phyloP scores from a whole-genome alignment of 1,140 invertebrate genomes.

The Cyclargus thomasi region DNA sequence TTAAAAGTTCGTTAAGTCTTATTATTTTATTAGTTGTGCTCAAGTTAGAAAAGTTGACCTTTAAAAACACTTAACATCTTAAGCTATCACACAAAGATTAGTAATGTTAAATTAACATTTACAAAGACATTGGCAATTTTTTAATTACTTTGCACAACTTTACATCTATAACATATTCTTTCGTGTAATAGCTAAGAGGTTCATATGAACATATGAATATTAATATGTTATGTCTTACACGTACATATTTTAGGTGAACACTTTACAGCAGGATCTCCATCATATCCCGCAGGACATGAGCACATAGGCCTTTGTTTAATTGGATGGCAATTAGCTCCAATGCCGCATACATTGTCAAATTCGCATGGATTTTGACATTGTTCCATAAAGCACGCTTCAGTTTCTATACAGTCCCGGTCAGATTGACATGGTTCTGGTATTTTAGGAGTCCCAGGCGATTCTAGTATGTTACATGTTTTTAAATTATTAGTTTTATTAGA shows the following conservation, averaged over 20 bases:
- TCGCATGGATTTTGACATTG: slow-evolving; percentile 84
- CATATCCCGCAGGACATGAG: slow-evolving; percentile 82
- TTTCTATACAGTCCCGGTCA: slow-evolving; percentile 84
- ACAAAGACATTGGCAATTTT: too few species aligned
- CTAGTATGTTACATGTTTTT: slow-evolving; percentile 75
- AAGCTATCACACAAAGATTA: too few species aligned
- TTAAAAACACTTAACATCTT: too few species aligned
- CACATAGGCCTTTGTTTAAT: slow-evolving; percentile 86
- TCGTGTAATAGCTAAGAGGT: not conserved
- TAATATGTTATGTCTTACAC: slow-evolving; percentile 77
- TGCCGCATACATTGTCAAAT: slow-evolving; percentile 82
- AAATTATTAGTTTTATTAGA: slow-evolving; percentile 4
- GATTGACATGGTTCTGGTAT: slow-evolving; percentile 82
- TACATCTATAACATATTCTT: not conserved
- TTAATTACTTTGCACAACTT: not conserved
- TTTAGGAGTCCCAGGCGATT: slow-evolving; percentile 80
- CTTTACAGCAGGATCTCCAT: slow-evolving; percentile 85
- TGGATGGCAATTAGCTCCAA: slow-evolving; percentile 81
- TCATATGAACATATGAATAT: slow-evolving; percentile 16
- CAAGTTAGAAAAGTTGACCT: too few species aligned
- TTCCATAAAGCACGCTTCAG: slow-evolving; percentile 84
- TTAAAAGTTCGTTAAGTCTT: too few species aligned
- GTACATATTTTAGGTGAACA: slow-evolving; percentile 78
- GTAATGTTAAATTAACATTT: too few species aligned
- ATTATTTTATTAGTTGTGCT: too few species aligned